Conservation (phyloP, 2,113 vertebrate species). For the Pungitius pungitius region DNA sequence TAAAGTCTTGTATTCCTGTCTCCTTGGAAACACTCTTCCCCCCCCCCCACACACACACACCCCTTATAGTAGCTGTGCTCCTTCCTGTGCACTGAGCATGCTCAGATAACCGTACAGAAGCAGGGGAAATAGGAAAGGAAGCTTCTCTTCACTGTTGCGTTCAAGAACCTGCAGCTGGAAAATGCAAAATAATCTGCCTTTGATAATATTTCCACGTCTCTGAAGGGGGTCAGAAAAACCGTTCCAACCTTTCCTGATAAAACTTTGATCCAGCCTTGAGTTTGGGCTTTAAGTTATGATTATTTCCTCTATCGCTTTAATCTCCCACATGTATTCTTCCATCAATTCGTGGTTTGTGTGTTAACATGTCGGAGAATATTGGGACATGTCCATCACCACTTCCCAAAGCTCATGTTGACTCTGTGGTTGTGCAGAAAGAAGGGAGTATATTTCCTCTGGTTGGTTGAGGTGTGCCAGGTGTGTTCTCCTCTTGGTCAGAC, state of each 20-base stretch:
- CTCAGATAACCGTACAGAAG: conserved; percentile 40
- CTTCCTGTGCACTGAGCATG: conserved; percentile 50
- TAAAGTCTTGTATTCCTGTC: conserved; percentile 74
- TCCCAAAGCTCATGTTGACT: background rate
- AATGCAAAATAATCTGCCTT: background rate
- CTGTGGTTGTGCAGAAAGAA: background rate
- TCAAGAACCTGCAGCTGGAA: background rate
- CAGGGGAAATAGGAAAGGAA: conserved; percentile 45
- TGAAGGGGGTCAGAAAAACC: background rate
- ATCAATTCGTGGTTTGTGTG: background rate
- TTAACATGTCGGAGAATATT: background rate
- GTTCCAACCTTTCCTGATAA: background rate
- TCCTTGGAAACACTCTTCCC: conserved; percentile 80
- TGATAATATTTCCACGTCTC: background rate
- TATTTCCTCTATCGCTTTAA: background rate
- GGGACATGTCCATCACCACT: background rate
- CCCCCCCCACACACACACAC: conserved; percentile 8
- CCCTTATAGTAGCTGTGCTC: background rate
- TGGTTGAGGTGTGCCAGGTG: background rate
- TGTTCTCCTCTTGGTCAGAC: background rate
- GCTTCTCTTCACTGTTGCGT: background rate
- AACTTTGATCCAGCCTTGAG: background rate
- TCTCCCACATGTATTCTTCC: background rate
- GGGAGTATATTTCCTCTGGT: background rate
- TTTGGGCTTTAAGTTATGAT: background rate